phyloP scores from a whole-genome alignment of 2,113 vertebrate genomes.

The Heterocephalus glaber region DNA sequence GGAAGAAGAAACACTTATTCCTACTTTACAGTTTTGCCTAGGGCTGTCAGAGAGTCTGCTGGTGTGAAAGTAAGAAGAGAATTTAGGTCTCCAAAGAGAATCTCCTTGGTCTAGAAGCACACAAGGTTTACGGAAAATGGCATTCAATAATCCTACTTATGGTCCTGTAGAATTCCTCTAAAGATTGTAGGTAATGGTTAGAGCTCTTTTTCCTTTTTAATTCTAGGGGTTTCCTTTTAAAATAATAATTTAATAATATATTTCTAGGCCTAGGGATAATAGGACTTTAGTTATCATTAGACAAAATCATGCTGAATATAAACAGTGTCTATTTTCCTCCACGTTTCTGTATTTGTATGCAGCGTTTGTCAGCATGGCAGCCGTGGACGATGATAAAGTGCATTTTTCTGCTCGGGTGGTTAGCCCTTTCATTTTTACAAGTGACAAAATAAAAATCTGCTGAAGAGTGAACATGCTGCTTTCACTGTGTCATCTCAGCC shows the following conservation, averaged over 20 bases:
- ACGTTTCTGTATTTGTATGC: constrained; percentile 88
- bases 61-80: background rate
- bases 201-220: constrained; percentile 43
- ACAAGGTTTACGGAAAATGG: constrained; percentile 47
- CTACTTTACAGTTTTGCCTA: constrained; percentile 25
- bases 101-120: background rate
- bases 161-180: constrained; percentile 63
- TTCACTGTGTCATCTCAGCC: constrained; percentile 93
- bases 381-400: constrained; percentile 91
- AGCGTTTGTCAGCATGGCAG: constrained; percentile 88
- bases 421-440: constrained; percentile 92
- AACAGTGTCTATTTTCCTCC: constrained; percentile 85
- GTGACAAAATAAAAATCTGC: constrained; percentile 93
- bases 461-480: constrained; percentile 92
- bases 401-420: constrained; percentile 95
- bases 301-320: constrained; percentile 87
- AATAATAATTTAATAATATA: constrained; percentile 82
- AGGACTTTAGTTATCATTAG: constrained; percentile 84
- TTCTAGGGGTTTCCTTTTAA: constrained; percentile 67
- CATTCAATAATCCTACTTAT: constrained; percentile 44
- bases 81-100: background rate
- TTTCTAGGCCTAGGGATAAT: constrained; percentile 73
- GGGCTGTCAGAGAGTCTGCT: background rate
- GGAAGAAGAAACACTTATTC: background rate
- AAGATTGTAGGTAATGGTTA: constrained; percentile 52